Evolutionary conservation across 2,113 vertebrate genomes (phyloP), one percentile per base, ranked within the genome.

Genomic region (Oceanites oceanicus): DNA sequence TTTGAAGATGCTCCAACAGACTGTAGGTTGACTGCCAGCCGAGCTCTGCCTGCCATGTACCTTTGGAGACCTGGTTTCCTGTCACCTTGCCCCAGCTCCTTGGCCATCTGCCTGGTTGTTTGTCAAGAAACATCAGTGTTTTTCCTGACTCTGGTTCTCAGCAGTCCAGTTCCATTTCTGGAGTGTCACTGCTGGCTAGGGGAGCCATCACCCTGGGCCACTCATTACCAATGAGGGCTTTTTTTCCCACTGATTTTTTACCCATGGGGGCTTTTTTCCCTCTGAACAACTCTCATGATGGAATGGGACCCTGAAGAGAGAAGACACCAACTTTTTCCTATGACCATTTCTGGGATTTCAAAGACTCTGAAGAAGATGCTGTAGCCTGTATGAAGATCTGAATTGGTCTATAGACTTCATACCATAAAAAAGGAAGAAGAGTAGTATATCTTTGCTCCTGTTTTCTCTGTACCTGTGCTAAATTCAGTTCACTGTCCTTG

Each of bases 381-480:
- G 14, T 34, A 27, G 17, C 53, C 77, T 53, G 5, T 30, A 53
- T 40, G 29, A 80, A 62, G 47, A 53, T 38, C 18, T 90, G 26
- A 88, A 63, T 13, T 58, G 25, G 13, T 49, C 32, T 59, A 53
- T 44, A 79, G 19, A 19, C 29, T 62, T 86, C 3, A 10, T 8
- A 45, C 4, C 3, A 36, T 27, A 19, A 61, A 62, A 45, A 70
- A 52, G 21, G 13, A 61, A 83, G 1, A 38, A 1, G 5, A 55
- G 5, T 55, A 2, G 0, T 47, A 13, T 38, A 29, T 42, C 15
- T 30, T 77, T n/a, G 9, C 4, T 81, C 32, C 25, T 66, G 0
- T 53, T 90, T 71, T 62, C 25, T 81, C 27, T 78, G 14, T 32
- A 34, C 4, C 34, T 86, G 12, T 75, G 13, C 15, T 90, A 63